These are phyloP conservation scores for Oryctolagus cuniculus DNA, from an alignment of 2,113 vertebrate species.

Conservation along the genomic window DNA sequence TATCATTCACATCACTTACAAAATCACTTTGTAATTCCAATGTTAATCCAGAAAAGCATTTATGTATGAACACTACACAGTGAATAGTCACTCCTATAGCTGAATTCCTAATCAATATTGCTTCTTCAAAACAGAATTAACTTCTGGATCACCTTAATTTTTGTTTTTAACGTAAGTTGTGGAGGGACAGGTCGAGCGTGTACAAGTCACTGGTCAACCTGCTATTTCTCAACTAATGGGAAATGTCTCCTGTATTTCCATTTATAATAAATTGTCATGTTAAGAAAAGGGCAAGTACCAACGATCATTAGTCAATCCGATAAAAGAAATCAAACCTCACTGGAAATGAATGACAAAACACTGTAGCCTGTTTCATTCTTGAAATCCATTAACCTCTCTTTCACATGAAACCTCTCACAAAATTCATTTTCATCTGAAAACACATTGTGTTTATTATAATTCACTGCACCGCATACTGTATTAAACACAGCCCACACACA, in stretches of 20 bases:
- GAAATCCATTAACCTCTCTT: slow-evolving; percentile 84
- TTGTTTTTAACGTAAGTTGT: slow-evolving; percentile 61
- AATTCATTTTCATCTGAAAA: slow-evolving; percentile 69
- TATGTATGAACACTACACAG: neutral
- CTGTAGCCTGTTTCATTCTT: slow-evolving; percentile 75
- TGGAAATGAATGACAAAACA: slow-evolving; percentile 78
- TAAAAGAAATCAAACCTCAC: slow-evolving; percentile 81
- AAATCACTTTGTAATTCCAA: slow-evolving; percentile 13
- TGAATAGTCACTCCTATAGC: slow-evolving; percentile 28
- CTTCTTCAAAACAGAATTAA: neutral
- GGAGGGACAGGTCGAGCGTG: slow-evolving; percentile 33
- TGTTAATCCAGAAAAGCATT: slow-evolving; percentile 25
- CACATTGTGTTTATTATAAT: slow-evolving; percentile 79
- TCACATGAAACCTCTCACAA: slow-evolving; percentile 72
- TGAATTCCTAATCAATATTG: slow-evolving; percentile 33
- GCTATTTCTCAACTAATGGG: slow-evolving; percentile 57
- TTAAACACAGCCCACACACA: slow-evolving; percentile 70
- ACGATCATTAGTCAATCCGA: slow-evolving; percentile 81
- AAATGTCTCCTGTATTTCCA: slow-evolving; percentile 73
- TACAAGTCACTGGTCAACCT: slow-evolving; percentile 71
- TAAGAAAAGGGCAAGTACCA: slow-evolving; percentile 83
- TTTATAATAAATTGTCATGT: slow-evolving; percentile 80
- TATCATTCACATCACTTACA: neutral
- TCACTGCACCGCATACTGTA: slow-evolving; percentile 60
- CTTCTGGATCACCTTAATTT: slow-evolving; percentile 65